Conservation (phyloP, 1,140 invertebrate genomes). For the Medauroidea extradentata region DNA sequence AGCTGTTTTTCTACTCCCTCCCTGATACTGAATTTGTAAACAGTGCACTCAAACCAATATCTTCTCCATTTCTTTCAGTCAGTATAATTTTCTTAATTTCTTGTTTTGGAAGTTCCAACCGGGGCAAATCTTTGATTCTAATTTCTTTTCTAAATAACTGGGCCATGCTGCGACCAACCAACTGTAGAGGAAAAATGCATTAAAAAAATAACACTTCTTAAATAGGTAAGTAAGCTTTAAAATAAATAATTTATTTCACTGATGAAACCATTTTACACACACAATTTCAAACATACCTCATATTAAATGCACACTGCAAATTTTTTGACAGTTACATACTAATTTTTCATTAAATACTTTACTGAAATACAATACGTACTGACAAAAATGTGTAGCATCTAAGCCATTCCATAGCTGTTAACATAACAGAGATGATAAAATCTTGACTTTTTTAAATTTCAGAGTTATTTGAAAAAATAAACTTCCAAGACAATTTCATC, state of each 20-base stretch:
- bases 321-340: no score
- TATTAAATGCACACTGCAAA: no score
- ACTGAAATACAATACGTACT: no score
- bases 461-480: no score
- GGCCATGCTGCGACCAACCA: slow-evolving; percentile 74
- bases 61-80: slow-evolving; percentile 7
- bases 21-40: slow-evolving; percentile 1
- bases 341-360: no score
- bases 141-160: slow-evolving; percentile 83
- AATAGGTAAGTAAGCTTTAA: slow-evolving; percentile 12
- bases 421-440: no score
- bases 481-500: no score
- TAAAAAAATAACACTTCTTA: slow-evolving; percentile 13
- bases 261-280: no score
- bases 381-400: no score
- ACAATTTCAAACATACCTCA: no score
- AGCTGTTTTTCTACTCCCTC: not conserved
- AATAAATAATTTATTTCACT: slow-evolving; percentile 19
- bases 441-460: no score
- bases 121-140: slow-evolving; percentile 74
- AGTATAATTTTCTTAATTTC: slow-evolving; percentile 15
- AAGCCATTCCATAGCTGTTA: no score
- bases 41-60: slow-evolving; percentile 5
- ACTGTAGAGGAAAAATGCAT: slow-evolving; percentile 44
- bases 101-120: slow-evolving; percentile 46